Evolutionary conservation across 2,888 invertebrate genomes (phyloP).

Genomic region (Lasioglossum leucozonium): DNA sequence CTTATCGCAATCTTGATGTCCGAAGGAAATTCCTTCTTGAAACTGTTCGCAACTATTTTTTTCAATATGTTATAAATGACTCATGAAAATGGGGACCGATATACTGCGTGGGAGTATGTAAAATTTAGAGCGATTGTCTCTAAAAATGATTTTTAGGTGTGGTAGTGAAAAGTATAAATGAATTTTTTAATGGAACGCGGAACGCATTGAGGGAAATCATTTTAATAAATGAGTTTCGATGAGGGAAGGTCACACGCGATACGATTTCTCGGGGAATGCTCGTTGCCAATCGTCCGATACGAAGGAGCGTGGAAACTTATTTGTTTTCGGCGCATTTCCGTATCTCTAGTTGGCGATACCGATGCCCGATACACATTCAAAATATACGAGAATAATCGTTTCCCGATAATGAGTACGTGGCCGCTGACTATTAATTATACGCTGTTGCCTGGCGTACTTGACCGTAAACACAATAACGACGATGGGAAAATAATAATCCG

Average conservation of each 20-base stretch:
- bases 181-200: background rate
- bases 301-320: constrained; percentile 26
- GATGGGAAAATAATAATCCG: constrained; percentile 34
- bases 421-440: constrained; percentile 57
- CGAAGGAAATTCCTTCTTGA: background rate
- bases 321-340: constrained; percentile 55
- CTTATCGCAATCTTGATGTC: background rate
- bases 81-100: background rate
- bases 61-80: background rate
- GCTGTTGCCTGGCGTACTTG: constrained; percentile 19
- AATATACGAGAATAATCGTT: constrained; percentile 69
- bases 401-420: constrained; percentile 62
- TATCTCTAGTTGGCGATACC: constrained; percentile 48
- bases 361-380: constrained; percentile 52
- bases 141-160: background rate
- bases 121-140: too few relatives aligned
- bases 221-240: constrained; percentile 14
- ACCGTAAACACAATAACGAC: constrained; percentile 31
- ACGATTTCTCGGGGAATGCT: background rate
- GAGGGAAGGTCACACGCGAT: constrained; percentile 10
- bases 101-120: too few relatives aligned
- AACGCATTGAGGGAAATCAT: background rate
- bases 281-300: background rate
- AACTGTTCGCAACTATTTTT: background rate
- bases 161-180: background rate